These are phyloP conservation scores for Poeciliopsis gracilis DNA, from an alignment of 2,797 vertebrate genomes.

Conservation along the genomic window DNA sequence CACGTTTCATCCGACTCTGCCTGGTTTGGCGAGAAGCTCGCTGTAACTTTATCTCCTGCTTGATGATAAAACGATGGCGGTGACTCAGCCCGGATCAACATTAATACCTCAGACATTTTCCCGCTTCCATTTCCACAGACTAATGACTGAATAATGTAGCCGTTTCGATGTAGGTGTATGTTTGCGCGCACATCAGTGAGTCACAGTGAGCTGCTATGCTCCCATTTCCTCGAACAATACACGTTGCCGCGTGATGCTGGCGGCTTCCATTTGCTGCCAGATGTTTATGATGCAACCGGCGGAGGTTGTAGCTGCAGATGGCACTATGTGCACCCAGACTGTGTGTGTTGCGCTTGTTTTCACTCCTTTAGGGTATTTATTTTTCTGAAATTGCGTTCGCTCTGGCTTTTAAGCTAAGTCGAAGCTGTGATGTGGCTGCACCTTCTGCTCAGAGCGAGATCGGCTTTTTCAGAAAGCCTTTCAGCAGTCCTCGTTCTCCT, in stretches of 20 bases:
- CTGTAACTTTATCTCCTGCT: background rate
- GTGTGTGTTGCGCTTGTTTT: conserved; percentile 3
- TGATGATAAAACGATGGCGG: conserved; percentile 18
- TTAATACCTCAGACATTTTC: conserved; percentile 39
- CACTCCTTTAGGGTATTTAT: background rate
- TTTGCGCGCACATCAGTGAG: conserved; percentile 31
- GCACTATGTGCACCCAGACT: conserved; percentile 29
- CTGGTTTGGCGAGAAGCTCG: conserved; percentile 15
- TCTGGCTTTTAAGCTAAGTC: conserved; percentile 38
- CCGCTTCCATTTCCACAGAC: conserved; percentile 36
- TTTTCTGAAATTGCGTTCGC: conserved; percentile 5
- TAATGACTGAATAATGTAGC: conserved; percentile 35
- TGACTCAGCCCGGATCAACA: conserved; percentile 40
- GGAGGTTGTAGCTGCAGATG: conserved; percentile 43
- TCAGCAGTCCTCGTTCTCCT: background rate
- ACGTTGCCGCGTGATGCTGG: conserved; percentile 9
- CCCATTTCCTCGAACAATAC: conserved; percentile 33
- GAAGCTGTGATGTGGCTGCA: conserved; percentile 29
- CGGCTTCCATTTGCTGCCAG: conserved; percentile 27
- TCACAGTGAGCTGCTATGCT: conserved; percentile 38
- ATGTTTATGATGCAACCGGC: conserved; percentile 53
- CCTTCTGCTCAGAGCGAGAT: conserved; percentile 2
- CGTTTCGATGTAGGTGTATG: conserved; percentile 32
- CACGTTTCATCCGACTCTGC: conserved; percentile 10
- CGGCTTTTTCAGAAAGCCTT: background rate